Base-by-base conservation (phyloP, 1,140 invertebrate species). In the Lethocerus indicus region DNA sequence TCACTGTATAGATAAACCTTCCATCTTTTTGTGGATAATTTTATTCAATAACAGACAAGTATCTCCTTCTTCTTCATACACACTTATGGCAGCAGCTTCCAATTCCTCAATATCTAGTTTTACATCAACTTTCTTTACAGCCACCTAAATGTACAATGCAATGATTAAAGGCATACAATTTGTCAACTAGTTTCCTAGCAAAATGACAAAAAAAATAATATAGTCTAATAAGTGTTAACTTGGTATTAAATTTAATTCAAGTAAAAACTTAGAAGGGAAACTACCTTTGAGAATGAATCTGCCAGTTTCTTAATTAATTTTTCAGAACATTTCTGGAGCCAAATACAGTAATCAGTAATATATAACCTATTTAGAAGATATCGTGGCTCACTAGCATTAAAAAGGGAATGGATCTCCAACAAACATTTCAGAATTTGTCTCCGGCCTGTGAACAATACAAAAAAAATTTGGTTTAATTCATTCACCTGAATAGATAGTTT, bases 361-460 rank as follows among this genome's bases (percentile, higher is more conserved):
- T 89, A 92, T 1, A 93, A 63, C 60, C 90, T 80, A 65, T 92
- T 92, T 12, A 92, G 64, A 48, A 92, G 71, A 60, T 91, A 89
- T 32, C 80, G 66, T 29, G 79, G 78, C 57, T 87, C 83, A 43
- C 75, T 78, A 21, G 69, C 65, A 57, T 78, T 76, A 55, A 92
- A 84, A 52, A 86, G 61, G 39, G 65, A 61, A 53, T 84, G 73
- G 35, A 90, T 77, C 56, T 81, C 74, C 37, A 91, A 73, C 14
- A 91, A 65, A 60, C 75, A 81, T 67, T 84, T 84, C 9, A 91
- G 67, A n/a, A 90, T 65, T 55, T 71, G 72, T 57, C 74, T 76
- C 60, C 74, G 70, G 51, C 78, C 71, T 72, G 48, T 16, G 60
- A 61, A 62, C 53, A 51, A 53, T 57, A 53, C 41, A 7, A 29